Base-by-base conservation (phyloP, 2,888 invertebrate species). In the Calephelis perditalis region DNA sequence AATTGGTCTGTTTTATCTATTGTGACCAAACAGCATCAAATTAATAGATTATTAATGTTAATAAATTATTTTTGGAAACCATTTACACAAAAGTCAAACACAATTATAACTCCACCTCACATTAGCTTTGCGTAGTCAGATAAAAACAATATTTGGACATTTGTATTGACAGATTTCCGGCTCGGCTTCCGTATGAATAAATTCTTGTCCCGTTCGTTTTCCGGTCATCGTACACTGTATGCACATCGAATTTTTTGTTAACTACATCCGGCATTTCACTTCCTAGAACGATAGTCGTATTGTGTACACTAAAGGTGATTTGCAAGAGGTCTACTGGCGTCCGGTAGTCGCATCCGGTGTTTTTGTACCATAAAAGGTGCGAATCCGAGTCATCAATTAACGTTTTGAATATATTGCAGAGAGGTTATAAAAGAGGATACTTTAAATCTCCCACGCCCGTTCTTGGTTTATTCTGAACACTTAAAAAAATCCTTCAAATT, bases 341-440 rank as follows among this genome's bases (percentile, higher is more conserved):
- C 87, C 89, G 86, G 89, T 86, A 86, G 86, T 77, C 70, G 78
- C 81, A 79, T 89, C 89, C 89, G 88, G 87, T 87, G 81, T 82
- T 85, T 86, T 84, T 78, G 82, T 82, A 84, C 89, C 87, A 84
- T 89, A 90, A 89, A 89, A 87, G 89, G 88, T 86, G 86, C 83
- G 88, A 86, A 85, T 85, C 81, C 69, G 70, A 76, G 71, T 81
- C 87, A 87, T 89, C 87, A 85, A 86, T 86, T 86, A 79, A 73
- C 74, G 26, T 26, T 26, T 26, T 26, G 26, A 4, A 26, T 26
- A 26, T 26, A 4, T 26, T 3, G 1, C 26, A 26, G 1, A 26
- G 26, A 26, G 26, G 26, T 26, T 26, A 26, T 26, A 26, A 26
- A 26, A 26, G 26, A 26, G 26, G 26, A 26, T 3, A 26, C 26